Conservation (phyloP, 2,113 vertebrate species). For the Laticauda colubrina region DNA sequence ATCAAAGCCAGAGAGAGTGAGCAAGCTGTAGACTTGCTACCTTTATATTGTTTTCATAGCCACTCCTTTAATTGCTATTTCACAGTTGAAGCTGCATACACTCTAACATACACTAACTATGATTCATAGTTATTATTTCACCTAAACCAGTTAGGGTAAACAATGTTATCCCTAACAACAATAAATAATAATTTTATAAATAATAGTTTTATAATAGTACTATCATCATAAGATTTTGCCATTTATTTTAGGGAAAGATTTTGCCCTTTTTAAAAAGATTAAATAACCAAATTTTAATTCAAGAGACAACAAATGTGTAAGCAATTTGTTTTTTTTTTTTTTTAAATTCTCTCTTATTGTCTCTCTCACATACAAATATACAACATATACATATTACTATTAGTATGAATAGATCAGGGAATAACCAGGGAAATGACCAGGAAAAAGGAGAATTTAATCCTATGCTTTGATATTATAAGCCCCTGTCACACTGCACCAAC, state of each 20-base stretch:
- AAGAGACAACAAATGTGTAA: not conserved
- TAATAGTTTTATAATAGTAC: conserved; percentile 59
- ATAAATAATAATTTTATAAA: conserved; percentile 66
- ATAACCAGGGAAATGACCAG: not conserved
- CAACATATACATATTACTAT: not conserved
- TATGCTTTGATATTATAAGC: not conserved
- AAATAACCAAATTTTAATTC: not conserved
- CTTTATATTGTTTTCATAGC: too few relatives aligned
- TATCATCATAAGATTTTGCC: conserved; percentile 54
- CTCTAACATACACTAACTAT: too few relatives aligned
- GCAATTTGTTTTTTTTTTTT: not conserved
- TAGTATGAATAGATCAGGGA: not conserved
- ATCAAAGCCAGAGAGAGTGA: too few relatives aligned
- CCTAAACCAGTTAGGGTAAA: too few relatives aligned
- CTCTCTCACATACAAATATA: not conserved
- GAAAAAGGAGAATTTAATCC: not conserved
- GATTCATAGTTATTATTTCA: too few relatives aligned
- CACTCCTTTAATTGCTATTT: too few relatives aligned
- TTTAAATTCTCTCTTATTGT: not conserved
- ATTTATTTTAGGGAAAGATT: conserved; percentile 50
- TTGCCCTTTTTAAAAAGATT: conserved; percentile 28
- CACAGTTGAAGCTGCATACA: too few relatives aligned
- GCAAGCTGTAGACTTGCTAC: too few relatives aligned
- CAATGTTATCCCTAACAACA: too few relatives aligned
- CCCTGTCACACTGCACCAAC: too few relatives aligned